Evolutionary conservation across 2,888 invertebrate genomes (phyloP).

Genomic region (Elegia similella): DNA sequence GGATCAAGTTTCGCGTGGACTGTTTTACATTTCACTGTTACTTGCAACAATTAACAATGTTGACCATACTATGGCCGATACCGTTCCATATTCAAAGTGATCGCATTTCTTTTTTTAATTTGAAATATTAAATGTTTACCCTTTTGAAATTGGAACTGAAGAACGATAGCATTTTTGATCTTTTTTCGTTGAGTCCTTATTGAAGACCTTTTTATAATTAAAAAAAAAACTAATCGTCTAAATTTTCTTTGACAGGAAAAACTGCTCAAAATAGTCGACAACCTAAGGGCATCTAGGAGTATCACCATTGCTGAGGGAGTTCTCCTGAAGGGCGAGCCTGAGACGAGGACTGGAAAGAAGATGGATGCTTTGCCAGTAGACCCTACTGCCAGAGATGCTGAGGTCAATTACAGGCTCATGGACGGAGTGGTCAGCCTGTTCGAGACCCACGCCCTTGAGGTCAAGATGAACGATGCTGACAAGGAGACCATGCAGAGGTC

Average conservation of each 20-base stretch:
- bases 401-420: conserved; percentile 86
- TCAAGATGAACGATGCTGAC: conserved; percentile 88
- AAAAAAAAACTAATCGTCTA: conserved; percentile 19
- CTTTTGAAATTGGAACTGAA: background rate
- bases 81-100: background rate
- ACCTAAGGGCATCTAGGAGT: conserved; percentile 60
- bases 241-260: conserved; percentile 82
- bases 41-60: conserved; percentile 12
- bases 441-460: conserved; percentile 89
- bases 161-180: no score
- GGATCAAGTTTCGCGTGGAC: conserved; percentile 36
- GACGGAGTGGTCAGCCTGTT: conserved; percentile 89
- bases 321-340: conserved; percentile 78
- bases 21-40: conserved; percentile 37
- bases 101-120: conserved; percentile 35
- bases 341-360: conserved; percentile 76
- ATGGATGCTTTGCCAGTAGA: conserved; percentile 87
- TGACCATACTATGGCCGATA: background rate
- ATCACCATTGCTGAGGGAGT: conserved; percentile 85
- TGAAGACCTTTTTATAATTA: no score
- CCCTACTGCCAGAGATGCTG: conserved; percentile 86
- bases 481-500: conserved; percentile 88
- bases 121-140: conserved; percentile 14
- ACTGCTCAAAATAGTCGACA: conserved; percentile 86
- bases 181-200: no score